Evolutionary conservation across 2,113 vertebrate genomes (phyloP).

Genomic region (Gambusia holbrooki): DNA sequence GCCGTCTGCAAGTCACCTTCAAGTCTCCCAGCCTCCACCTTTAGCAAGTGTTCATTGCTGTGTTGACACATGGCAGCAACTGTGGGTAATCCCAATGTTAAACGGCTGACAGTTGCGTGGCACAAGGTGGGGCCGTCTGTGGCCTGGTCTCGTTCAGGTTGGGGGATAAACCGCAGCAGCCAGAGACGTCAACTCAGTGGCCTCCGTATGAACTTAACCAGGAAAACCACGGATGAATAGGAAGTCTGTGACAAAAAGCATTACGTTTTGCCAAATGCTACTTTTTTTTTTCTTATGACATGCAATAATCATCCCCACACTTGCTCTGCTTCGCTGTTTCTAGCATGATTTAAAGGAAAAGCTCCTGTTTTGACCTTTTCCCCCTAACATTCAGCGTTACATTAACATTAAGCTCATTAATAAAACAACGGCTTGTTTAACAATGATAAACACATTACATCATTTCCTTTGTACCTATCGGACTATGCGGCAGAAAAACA

Average conservation of each 20-base stretch:
- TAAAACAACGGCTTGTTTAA: not conserved
- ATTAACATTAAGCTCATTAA: not conserved
- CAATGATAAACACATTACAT: not conserved
- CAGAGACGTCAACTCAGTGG: not conserved
- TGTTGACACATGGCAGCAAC: slow-evolving; percentile 72
- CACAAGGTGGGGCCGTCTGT: slow-evolving; percentile 27
- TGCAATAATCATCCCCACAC: too few species aligned
- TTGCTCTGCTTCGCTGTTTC: not conserved
- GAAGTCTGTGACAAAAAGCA: not conserved
- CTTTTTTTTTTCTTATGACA: not conserved
- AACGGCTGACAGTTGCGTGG: slow-evolving; percentile 69
- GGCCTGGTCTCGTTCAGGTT: slow-evolving; percentile 6
- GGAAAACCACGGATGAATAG: not conserved
- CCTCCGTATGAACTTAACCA: not conserved
- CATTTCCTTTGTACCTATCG: not conserved
- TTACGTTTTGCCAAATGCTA: not conserved
- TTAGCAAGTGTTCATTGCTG: slow-evolving; percentile 74
- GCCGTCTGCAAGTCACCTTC: not conserved
- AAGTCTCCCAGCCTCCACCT: slow-evolving; percentile 22
- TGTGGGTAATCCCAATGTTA: slow-evolving; percentile 72
- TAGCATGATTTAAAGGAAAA: not conserved
- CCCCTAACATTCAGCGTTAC: not conserved
- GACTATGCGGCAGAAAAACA: not conserved
- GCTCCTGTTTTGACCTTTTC: not conserved
- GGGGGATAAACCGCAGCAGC: not conserved